Conservation (phyloP, 2,797 vertebrate genomes). For the Ataeniobius toweri region DNA sequence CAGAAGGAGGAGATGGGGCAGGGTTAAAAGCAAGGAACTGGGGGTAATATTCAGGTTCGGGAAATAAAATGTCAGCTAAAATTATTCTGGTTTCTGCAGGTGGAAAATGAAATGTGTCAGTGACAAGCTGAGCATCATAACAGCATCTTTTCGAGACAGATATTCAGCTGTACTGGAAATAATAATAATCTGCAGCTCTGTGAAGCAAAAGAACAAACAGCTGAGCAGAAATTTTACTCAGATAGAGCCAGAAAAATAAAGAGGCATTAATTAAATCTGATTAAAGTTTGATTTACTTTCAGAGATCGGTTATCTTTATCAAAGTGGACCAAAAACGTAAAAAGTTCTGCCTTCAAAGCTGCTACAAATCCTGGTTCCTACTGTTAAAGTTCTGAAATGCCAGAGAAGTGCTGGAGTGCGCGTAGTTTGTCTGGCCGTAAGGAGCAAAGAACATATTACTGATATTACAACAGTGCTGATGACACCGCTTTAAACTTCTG, state of each 20-base stretch:
- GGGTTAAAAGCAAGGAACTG: slow-evolving; percentile 1
- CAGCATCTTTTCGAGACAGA: not conserved
- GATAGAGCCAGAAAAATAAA: not conserved
- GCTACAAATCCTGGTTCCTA: not conserved
- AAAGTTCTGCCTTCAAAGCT: not conserved
- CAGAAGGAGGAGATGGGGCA: slow-evolving; percentile 38
- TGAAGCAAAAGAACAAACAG: slow-evolving; percentile 15
- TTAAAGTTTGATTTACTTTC: no score
- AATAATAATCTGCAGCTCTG: not conserved
- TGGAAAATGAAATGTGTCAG: slow-evolving; percentile 28
- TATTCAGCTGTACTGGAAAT: not conserved
- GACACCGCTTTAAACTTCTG: no score
- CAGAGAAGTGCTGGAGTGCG: no score
- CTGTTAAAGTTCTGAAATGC: not conserved
- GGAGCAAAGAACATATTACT: no score
- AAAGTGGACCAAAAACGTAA: no score
- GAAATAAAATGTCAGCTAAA: slow-evolving; percentile 36
- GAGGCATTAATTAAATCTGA: no score
- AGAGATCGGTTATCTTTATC: no score
- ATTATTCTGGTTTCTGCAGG: slow-evolving; percentile 32
- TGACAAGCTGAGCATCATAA: slow-evolving; percentile 7
- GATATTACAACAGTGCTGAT: no score
- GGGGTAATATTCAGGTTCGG: slow-evolving; percentile 23
- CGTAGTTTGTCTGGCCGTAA: no score
- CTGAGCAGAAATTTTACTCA: slow-evolving; percentile 14